Evolutionary conservation across 2,888 invertebrate genomes (phyloP), one percentile per base, ranked within the genome.

Genomic region (Lamellibrachia satsuma): DNA sequence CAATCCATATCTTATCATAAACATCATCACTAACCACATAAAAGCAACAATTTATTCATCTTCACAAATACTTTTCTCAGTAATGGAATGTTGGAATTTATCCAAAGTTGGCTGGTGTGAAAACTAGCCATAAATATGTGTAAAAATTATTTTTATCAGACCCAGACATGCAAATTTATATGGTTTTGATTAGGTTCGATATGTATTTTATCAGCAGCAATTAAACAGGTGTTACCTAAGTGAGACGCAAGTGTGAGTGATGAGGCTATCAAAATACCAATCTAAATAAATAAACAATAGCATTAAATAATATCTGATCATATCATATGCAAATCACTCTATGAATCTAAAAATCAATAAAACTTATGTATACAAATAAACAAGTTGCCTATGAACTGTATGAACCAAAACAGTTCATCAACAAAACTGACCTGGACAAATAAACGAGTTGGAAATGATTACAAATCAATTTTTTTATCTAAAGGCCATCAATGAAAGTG

Each of bases 1-100:
- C 75, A 75, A 75, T 75, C 75, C 75, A 75, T 75, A 75, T 75
- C 75, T 75, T n/a, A 75, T 15, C 75, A 75, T 75, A 75, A 75
- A 75, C 22, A 75, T 75, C 75, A 75, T 57, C 57, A 11, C 75
- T 3, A 75, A 75, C 75, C 15, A 75, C 75, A 75, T 75, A 15
- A 11, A 75, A 75, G 75, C 75, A 22, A 75, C 22, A 4, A 75
- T n/a, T 6, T 4, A 75, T 15, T 22, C n/a, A 22, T 75, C 15
- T 75, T 75, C 75, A 75, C 22, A 15, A 22, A 22, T 22, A 6
- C 75, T 11, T 75, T 75, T 75, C 75, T 75, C 22, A 75, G 75
- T 75, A 75, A 75, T 15, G 75, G 75, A 75, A 75, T 75, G 75
- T 75, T 75, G 75, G 75, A 75, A 75, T 75, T 22, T 11, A 75